Percentiles rank a stretch among this genome's conserved stretches.
phyloP scores from a whole-genome alignment of 2,888 invertebrate genomes.

The Synergus japonicus region DNA sequence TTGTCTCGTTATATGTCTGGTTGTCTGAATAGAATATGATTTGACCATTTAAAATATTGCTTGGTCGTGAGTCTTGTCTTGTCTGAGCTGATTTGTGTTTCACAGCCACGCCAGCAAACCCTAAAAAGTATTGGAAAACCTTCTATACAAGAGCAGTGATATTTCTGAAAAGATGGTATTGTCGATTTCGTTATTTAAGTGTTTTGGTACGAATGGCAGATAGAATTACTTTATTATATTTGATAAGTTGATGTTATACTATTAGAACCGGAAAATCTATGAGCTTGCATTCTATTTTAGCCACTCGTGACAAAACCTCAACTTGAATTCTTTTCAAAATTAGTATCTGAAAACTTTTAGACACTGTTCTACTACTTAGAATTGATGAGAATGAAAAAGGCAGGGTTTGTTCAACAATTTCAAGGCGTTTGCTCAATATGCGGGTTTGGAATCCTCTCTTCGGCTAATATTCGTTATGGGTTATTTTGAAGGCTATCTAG shows the following conservation, averaged over 20 bases:
- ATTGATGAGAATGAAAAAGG: constrained; percentile 10
- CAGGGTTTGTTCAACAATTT: constrained; percentile 24
- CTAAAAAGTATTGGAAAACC: constrained; percentile 6
- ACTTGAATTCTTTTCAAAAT: constrained; percentile 16
- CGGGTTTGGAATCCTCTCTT: constrained; percentile 32
- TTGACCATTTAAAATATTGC: constrained; percentile 27
- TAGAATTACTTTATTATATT: too few relatives aligned
- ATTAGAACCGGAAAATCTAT: too few relatives aligned
- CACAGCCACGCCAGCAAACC: constrained; percentile 58
- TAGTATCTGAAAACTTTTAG: constrained; percentile 44
- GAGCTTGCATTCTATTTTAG: too few relatives aligned
- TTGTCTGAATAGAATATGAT: constrained; percentile 1
- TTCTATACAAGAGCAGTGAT: neutral
- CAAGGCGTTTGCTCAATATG: constrained; percentile 37
- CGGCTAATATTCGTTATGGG: constrained; percentile 23
- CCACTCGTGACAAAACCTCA: too few relatives aligned
- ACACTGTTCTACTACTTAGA: constrained; percentile 45
- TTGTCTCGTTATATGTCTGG: constrained; percentile 36
- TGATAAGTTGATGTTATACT: too few relatives aligned
- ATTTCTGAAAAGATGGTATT: constrained; percentile 25
- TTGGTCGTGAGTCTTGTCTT: constrained; percentile 32
- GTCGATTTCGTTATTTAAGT: constrained; percentile 26
- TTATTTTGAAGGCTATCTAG: constrained; percentile 35
- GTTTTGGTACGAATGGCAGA: too few relatives aligned
- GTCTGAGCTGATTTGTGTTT: constrained; percentile 42